Conservation (phyloP, 1,140 invertebrate genomes). For the Lepeophtheirus salmonis region DNA sequence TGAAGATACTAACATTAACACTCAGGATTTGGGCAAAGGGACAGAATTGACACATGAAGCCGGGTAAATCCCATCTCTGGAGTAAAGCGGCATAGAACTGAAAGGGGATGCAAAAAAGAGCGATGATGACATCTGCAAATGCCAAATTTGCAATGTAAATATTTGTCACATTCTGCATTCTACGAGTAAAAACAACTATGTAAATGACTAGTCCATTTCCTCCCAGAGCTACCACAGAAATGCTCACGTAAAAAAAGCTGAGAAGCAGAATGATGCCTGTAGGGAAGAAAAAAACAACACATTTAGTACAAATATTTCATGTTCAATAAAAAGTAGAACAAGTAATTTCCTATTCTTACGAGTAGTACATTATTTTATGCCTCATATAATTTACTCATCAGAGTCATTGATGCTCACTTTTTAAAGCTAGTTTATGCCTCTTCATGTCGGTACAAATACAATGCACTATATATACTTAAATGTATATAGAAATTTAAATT, state of each 20-base stretch:
- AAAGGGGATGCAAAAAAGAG: slow-evolving; percentile 55
- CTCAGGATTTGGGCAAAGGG: slow-evolving; percentile 48
- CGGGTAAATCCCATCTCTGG: slow-evolving; percentile 53
- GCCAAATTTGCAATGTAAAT: slow-evolving; percentile 60
- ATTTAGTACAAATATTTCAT: too few relatives aligned
- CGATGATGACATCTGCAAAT: slow-evolving; percentile 54
- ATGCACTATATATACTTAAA: too few relatives aligned
- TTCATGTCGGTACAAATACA: too few relatives aligned
- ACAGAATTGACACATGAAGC: slow-evolving; percentile 59
- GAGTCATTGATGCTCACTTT: too few relatives aligned
- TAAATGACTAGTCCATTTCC: slow-evolving; percentile 62
- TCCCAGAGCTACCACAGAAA: slow-evolving; percentile 54
- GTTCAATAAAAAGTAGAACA: too few relatives aligned
- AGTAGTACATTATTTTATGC: too few relatives aligned
- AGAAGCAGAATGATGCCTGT: slow-evolving; percentile 46
- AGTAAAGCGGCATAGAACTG: slow-evolving; percentile 58
- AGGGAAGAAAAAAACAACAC: too few relatives aligned
- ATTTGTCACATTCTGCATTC: slow-evolving; percentile 67
- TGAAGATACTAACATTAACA: slow-evolving; percentile 61
- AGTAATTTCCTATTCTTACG: too few relatives aligned
- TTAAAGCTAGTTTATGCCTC: too few relatives aligned
- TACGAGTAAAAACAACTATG: slow-evolving; percentile 60
- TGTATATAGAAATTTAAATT: too few relatives aligned
- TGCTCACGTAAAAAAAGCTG: slow-evolving; percentile 54
- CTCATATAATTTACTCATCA: too few relatives aligned